phyloP scores from a whole-genome alignment of 2,113 vertebrate species.

The Cisticola juncidis region DNA sequence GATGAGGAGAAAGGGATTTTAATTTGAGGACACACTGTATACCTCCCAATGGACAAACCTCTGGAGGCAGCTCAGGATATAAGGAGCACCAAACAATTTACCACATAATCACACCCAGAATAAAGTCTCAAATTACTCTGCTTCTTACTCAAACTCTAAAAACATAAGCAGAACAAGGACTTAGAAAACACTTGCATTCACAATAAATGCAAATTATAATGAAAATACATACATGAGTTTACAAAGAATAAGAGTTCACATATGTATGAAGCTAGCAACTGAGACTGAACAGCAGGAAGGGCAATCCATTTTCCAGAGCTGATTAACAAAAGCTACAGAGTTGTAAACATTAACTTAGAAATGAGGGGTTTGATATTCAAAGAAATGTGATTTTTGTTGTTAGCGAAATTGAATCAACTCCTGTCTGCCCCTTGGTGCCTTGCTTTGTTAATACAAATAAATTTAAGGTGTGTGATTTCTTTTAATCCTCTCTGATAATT shows the following conservation, averaged over 20 bases:
- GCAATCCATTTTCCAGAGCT: neutral
- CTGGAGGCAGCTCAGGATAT: neutral
- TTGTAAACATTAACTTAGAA: neutral
- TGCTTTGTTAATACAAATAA: neutral
- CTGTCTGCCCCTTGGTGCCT: neutral
- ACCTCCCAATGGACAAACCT: neutral
- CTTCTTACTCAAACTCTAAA: neutral
- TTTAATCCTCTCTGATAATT: neutral
- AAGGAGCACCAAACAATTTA: neutral
- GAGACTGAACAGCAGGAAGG: neutral
- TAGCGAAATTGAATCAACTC: neutral
- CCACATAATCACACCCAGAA: neutral
- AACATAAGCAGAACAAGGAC: neutral
- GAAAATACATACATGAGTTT: neutral
- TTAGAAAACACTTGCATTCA: neutral
- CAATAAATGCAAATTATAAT: neutral
- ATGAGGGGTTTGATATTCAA: neutral
- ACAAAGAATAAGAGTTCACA: neutral
- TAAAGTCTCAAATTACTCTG: neutral
- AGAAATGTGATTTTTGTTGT: neutral
- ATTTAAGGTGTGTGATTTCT: neutral
- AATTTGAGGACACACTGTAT: fast-evolving
- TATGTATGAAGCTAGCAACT: neutral
- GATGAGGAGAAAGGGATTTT: neutral
- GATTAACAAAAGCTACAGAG: neutral